Percentiles rank a stretch among this genome's conserved stretches.
These are phyloP conservation scores for Cephus pulcher DNA, from an alignment of 2,888 invertebrate genomes.

Conservation along the genomic window DNA sequence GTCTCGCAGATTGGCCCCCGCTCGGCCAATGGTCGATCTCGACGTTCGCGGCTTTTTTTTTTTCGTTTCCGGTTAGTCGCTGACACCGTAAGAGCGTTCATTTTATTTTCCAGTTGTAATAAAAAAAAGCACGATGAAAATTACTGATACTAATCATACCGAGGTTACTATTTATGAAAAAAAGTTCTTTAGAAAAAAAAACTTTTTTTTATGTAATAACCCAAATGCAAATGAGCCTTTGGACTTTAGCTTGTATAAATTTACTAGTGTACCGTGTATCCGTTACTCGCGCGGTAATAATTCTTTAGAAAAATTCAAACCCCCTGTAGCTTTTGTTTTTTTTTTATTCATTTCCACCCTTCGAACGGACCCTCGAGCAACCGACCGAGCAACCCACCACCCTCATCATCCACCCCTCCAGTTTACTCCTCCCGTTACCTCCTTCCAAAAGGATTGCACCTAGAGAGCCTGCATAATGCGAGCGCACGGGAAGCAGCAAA, in stretches of 20 bases:
- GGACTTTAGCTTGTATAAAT: slow-evolving; percentile 4
- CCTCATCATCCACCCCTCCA: neutral
- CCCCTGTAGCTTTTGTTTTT: neutral
- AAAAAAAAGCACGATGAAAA: neutral
- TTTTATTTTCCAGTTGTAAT: neutral
- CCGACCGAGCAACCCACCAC: neutral
- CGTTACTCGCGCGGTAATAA: neutral
- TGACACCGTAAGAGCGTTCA: neutral
- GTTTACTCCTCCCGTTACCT: neutral
- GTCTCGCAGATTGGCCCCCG: slow-evolving; percentile 11
- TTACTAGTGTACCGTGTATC: neutral
- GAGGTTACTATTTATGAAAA: neutral
- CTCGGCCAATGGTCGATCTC: neutral
- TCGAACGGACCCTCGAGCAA: neutral
- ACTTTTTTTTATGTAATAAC: neutral
- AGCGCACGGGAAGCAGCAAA: slow-evolving; percentile 26
- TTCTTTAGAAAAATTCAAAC: neutral
- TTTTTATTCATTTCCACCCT: neutral
- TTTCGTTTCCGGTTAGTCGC: neutral
- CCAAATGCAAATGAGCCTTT: neutral
- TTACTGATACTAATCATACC: neutral
- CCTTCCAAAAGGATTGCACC: neutral
- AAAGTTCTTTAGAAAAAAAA: neutral
- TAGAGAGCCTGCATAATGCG: slow-evolving; percentile 25
- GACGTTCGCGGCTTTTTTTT: neutral